These are phyloP conservation scores for Puffinus mauretanicus DNA, from an alignment of 2,113 vertebrate species.

Conservation along the genomic window DNA sequence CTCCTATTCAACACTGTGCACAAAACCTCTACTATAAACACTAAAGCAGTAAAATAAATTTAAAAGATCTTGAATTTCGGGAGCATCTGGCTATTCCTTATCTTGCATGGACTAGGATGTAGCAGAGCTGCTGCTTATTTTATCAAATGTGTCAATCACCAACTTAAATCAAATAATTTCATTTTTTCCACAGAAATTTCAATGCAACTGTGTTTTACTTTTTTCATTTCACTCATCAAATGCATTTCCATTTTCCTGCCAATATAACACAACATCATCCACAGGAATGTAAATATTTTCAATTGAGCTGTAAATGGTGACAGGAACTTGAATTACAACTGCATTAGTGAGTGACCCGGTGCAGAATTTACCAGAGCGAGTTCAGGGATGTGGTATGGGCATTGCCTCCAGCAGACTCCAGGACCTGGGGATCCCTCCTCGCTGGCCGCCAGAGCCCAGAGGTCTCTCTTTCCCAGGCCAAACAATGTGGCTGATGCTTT, in stretches of 20 bases:
- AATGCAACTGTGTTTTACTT: neutral
- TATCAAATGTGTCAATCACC: neutral
- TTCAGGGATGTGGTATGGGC: fast-evolving
- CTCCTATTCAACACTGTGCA: neutral
- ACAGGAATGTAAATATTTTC: neutral
- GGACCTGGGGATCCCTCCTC: fast-evolving
- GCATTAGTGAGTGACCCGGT: neutral
- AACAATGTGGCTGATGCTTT: fast-evolving
- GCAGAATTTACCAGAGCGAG: neutral
- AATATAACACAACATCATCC: neutral
- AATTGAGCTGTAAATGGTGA: neutral
- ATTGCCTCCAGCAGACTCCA: neutral
- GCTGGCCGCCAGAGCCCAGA: fast-evolving
- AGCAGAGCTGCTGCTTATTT: neutral
- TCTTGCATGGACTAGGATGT: neutral
- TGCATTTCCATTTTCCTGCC: neutral
- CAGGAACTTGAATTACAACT: neutral
- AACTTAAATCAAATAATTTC: neutral
- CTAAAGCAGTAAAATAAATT: neutral
- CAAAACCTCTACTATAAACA: neutral
- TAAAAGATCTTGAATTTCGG: neutral
- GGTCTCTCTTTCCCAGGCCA: neutral
- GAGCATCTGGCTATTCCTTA: constrained; percentile 1
- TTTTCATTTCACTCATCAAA: neutral
- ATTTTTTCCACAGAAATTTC: neutral